Evolutionary conservation across 2,113 vertebrate genomes (phyloP).

Genomic region (Leptodactylus fuscus): DNA sequence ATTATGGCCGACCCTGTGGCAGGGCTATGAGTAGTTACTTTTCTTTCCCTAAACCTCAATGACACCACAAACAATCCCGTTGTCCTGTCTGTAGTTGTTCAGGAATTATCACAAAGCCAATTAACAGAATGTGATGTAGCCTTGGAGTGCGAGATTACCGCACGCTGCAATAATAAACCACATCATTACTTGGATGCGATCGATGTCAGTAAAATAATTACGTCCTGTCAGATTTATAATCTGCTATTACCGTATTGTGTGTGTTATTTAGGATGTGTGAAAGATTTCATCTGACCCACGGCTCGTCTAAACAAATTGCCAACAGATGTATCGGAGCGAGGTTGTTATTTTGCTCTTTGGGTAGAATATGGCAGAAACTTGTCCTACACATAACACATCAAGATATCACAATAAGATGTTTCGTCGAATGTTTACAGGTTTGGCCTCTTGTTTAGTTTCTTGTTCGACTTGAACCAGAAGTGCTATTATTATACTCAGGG

Average conservation of each 20-base stretch:
- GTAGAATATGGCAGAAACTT: too few species aligned
- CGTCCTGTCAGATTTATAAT: slow-evolving; percentile 20
- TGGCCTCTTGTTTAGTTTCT: too few species aligned
- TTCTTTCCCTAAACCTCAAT: neutral
- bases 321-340: neutral
- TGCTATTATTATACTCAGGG: too few species aligned
- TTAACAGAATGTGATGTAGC: slow-evolving; percentile 1
- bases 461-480: too few species aligned
- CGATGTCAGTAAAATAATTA: slow-evolving; percentile 38
- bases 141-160: neutral
- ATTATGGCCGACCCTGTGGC: too few species aligned
- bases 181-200: slow-evolving; percentile 16
- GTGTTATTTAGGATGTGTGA: slow-evolving; percentile 1
- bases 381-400: too few species aligned
- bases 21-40: neutral
- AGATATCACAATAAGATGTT: too few species aligned
- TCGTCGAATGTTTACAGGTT: too few species aligned
- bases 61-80: neutral
- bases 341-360: neutral
- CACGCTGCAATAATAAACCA: slow-evolving; percentile 24
- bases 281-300: neutral
- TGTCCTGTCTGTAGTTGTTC: neutral
- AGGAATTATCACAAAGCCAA: neutral
- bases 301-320: neutral
- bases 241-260: slow-evolving; percentile 26